These are phyloP conservation scores for Moxostoma hubbsi DNA, from an alignment of 2,797 vertebrate species.

Conservation along the genomic window DNA sequence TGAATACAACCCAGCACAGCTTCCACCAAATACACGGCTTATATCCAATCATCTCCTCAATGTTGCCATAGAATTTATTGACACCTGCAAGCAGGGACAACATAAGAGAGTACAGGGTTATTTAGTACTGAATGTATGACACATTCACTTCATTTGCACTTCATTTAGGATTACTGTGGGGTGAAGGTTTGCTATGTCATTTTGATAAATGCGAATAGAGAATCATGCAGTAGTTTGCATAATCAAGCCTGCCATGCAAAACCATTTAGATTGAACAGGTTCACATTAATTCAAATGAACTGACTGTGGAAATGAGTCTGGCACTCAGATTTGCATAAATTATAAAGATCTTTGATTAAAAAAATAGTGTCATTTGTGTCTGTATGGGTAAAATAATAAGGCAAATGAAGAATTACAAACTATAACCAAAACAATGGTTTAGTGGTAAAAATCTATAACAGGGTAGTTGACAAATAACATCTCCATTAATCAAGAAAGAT, in stretches of 20 bases:
- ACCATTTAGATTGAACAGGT: conserved; percentile 52
- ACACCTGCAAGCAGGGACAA: conserved; percentile 79
- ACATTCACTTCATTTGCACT: neutral
- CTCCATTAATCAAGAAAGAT: neutral
- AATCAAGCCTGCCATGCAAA: conserved; percentile 52
- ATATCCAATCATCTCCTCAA: conserved; percentile 97
- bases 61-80: conserved; percentile 96
- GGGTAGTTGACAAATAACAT: neutral
- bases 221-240: conserved; percentile 48
- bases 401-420: neutral
- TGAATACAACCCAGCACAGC: conserved; percentile 97
- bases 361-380: neutral
- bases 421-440: neutral
- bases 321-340: conserved; percentile 54
- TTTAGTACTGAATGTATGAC: neutral
- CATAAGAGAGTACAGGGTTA: conserved; percentile 1
- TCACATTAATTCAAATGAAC: conserved; percentile 38
- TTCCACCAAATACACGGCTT: conserved; percentile 98
- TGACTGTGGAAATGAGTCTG: conserved; percentile 50
- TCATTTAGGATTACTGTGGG: conserved; percentile 27
- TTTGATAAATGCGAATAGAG: conserved; percentile 50
- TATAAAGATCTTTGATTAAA: conserved; percentile 33
- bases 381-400: conserved; percentile 9
- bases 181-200: conserved; percentile 15
- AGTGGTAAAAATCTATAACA: neutral